Base-by-base conservation (phyloP, 2,888 invertebrate genomes). In the Campaea margaritaria region DNA sequence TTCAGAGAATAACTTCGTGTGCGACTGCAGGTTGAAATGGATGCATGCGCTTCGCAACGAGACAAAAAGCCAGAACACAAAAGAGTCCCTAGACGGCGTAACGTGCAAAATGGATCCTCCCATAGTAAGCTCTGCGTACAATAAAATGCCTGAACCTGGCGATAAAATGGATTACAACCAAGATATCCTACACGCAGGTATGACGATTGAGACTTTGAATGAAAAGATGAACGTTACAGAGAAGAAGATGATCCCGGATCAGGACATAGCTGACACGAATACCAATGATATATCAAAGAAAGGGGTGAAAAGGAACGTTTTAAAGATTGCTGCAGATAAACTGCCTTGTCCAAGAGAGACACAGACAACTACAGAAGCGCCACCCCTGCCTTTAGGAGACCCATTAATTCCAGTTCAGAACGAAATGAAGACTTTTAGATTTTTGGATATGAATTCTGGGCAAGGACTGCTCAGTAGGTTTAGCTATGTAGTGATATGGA, bases 1-100 rank as follows among this genome's bases (percentile, higher is more conserved):
- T 93, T 50, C 95, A 97, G 97, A 95, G 75, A 97, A 97, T 91
- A 95, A 94, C 83, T 95, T 97, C 87, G 93, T 95, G 73, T 97
- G 97, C 89, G 96, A 97, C 93, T 97, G 97, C 85, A 95, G 96
- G 69, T 90, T 97, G 70, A 94, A 95, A 70, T 97, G 97, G 97
- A 94, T 97, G 89, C 95, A 95, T 87, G 93, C 93, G 45, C 89
- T 97, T 62, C 93, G 94, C 64, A 95, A 96, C 85, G 96, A 96
- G 70, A 96, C 97, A 67, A 94, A 94, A 82, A 96, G 95, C 81
- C 92, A 93, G 70, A 94, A 94, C 74, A 94, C 96, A 67, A 94
- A 93, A 70, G 94, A 94, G 70, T 94, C 95, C 34, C 89, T 97
- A 51, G 96, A 96, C 73, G 93, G 95, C 62, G 93, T 96, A 68